Conservation (phyloP, 2,797 vertebrate species). For the Coracias cyanogaster region DNA sequence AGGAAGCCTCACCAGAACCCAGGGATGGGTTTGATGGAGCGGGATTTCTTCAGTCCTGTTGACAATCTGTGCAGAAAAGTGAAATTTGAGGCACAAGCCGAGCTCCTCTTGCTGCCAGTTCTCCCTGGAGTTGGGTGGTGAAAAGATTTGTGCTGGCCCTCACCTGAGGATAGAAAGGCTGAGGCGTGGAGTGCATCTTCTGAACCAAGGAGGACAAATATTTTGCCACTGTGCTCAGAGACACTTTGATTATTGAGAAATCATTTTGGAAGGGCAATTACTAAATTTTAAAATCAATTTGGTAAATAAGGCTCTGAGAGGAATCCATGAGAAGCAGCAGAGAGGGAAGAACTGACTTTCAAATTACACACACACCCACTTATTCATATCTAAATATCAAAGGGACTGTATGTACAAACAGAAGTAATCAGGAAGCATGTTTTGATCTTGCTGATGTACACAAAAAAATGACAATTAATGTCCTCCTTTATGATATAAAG, state of each 20-base stretch:
- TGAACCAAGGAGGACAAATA: conserved; percentile 1
- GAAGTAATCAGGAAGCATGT: conserved; percentile 46
- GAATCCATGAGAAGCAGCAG: conserved; percentile 42
- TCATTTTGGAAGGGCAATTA: conserved; percentile 47
- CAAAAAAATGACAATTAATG: conserved; percentile 68
- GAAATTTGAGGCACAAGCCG: neutral
- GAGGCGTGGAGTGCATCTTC: fast-evolving
- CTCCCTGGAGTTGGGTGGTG: neutral
- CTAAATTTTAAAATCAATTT: conserved; percentile 57
- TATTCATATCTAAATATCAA: conserved; percentile 63
- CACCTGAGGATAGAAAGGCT: neutral
- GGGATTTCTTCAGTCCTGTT: fast-evolving
- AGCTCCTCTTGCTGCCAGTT: neutral
- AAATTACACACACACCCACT: conserved; percentile 31
- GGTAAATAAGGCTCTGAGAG: conserved; percentile 49
- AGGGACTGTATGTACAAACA: conserved; percentile 45
- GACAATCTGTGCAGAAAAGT: neutral
- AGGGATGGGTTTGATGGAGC: fast-evolving
- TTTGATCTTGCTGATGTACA: conserved; percentile 71
- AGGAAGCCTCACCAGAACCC: fast-evolving
- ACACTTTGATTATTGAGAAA: conserved; percentile 51
- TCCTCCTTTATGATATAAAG: conserved; percentile 50
- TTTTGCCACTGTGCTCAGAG: conserved; percentile 14
- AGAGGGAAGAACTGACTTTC: conserved; percentile 56
- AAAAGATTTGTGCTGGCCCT: neutral